Evolutionary conservation across 2,113 vertebrate genomes (phyloP).

Genomic region (Xiphorhynchus elegans): DNA sequence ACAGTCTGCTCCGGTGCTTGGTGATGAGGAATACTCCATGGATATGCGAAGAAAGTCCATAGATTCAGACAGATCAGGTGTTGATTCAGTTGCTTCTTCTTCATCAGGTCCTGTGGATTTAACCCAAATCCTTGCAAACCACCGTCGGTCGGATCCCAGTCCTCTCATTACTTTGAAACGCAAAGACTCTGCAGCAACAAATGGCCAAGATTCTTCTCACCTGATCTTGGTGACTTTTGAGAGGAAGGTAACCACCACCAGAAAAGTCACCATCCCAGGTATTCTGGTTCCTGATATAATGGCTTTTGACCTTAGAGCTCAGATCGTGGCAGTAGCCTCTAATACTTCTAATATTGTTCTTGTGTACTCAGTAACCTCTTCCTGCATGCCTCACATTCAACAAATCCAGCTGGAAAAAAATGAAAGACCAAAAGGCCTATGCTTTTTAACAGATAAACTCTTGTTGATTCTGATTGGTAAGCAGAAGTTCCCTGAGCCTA

Average conservation of each 20-base stretch:
- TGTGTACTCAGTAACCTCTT: constrained; percentile 84
- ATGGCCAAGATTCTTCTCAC: constrained; percentile 86
- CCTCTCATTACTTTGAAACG: constrained; percentile 81
- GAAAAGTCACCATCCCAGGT: constrained; percentile 89
- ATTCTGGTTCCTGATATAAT: constrained; percentile 90
- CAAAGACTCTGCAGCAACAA: constrained; percentile 77
- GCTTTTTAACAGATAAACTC: constrained; percentile 85
- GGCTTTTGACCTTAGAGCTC: constrained; percentile 82
- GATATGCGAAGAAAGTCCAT: constrained; percentile 81
- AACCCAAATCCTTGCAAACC: constrained; percentile 83
- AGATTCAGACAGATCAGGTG: constrained; percentile 77
- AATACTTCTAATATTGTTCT: constrained; percentile 87
- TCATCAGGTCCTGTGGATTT: constrained; percentile 80
- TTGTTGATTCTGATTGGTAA: constrained; percentile 86
- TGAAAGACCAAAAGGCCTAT: constrained; percentile 88
- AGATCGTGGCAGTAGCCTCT: constrained; percentile 87
- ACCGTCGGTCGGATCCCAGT: constrained; percentile 83
- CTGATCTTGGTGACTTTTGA: constrained; percentile 89
- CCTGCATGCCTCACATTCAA: constrained; percentile 88
- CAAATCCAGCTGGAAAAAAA: constrained; percentile 86
- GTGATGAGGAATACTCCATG: constrained; percentile 76
- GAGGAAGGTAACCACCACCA: constrained; percentile 86
- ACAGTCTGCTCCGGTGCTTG: constrained; percentile 59
- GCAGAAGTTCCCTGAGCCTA: constrained; percentile 83
- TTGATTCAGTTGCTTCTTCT: constrained; percentile 70